Conservation (phyloP, 2,888 invertebrate genomes). For the Toxonevra muliebris region DNA sequence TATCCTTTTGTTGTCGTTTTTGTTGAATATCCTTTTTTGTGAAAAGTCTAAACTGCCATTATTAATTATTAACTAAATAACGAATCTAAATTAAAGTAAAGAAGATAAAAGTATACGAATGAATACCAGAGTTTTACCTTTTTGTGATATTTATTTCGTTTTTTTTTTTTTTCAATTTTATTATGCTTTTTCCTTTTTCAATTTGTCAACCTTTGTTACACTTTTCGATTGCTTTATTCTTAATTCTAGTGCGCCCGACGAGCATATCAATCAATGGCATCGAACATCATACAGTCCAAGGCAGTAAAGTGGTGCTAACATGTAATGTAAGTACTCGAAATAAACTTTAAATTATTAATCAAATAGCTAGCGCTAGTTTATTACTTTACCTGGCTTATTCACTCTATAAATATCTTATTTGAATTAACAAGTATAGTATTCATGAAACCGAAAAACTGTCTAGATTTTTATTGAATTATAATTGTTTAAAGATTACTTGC, state of each 20-base stretch:
- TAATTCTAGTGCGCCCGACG: conserved; percentile 80
- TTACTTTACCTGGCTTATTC: too few relatives aligned
- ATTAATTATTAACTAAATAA: conserved; percentile 29
- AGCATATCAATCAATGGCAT: conserved; percentile 80
- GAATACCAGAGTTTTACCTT: neutral
- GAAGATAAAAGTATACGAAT: neutral
- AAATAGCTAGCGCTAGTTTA: too few relatives aligned
- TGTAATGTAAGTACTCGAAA: conserved; percentile 68
- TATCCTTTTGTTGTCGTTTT: neutral
- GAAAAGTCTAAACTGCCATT: conserved; percentile 28
- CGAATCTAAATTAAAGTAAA: neutral
- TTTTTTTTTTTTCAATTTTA: conserved; percentile 12
- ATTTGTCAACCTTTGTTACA: conserved; percentile 2
- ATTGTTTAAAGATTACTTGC: too few relatives aligned
- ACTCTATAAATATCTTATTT: too few relatives aligned
- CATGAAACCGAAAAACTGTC: too few relatives aligned
- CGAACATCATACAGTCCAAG: conserved; percentile 81
- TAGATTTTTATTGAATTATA: too few relatives aligned
- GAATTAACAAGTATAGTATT: too few relatives aligned
- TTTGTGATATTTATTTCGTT: neutral
- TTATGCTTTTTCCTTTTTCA: neutral
- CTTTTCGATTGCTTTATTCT: conserved; percentile 17
- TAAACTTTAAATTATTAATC: neutral
- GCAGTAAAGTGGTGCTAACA: conserved; percentile 79
- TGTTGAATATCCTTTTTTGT: neutral